Evolutionary conservation across 2,797 vertebrate genomes (phyloP).

Genomic region (Mus minutoides): DNA sequence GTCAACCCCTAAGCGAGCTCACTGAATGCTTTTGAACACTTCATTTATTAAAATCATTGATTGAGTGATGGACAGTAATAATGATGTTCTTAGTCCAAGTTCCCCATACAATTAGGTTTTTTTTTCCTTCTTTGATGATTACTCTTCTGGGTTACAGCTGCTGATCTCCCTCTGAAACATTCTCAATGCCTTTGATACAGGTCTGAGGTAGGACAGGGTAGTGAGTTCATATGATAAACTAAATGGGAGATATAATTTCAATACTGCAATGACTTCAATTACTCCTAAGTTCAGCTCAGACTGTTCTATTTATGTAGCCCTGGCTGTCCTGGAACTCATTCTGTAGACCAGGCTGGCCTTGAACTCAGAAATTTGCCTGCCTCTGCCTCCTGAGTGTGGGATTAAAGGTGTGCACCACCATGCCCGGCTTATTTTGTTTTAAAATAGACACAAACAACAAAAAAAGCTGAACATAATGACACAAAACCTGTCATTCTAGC

Average conservation of each 20-base stretch:
- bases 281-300: background rate
- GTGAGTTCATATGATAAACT: background rate
- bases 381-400: too few relatives aligned
- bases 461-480: background rate
- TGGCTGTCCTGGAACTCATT: too few relatives aligned
- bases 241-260: background rate
- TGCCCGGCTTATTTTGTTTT: background rate
- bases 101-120: constrained; percentile 17
- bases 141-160: background rate
- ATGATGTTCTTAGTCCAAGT: background rate
- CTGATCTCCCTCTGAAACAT: background rate
- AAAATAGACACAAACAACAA: background rate
- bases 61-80: background rate
- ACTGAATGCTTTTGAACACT: background rate
- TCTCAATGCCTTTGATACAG: background rate
- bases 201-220: background rate
- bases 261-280: background rate
- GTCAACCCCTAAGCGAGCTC: background rate
- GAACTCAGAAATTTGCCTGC: too few relatives aligned
- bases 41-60: background rate
- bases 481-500: background rate
- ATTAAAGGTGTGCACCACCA: too few relatives aligned
- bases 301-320: background rate
- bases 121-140: constrained; percentile 14
- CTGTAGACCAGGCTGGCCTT: too few relatives aligned